These are phyloP conservation scores for Parnassius glacialis DNA, from an alignment of 2,888 invertebrate species.

Conservation along the genomic window DNA sequence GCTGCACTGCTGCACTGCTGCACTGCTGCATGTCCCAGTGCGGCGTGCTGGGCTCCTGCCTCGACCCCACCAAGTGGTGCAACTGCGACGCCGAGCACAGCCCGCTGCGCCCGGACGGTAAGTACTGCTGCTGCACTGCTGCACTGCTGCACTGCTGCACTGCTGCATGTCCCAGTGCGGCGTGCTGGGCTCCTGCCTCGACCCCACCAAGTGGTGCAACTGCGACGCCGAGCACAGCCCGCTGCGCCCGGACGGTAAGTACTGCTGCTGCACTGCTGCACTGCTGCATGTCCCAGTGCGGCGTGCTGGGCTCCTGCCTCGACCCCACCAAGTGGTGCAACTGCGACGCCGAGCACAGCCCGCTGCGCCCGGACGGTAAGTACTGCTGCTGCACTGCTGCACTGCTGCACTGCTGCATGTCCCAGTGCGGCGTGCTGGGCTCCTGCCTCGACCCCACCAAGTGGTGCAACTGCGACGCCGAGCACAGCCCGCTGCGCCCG, in stretches of 20 bases:
- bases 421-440: slow-evolving; percentile 92
- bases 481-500: slow-evolving; percentile 44
- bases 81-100: slow-evolving; percentile 91
- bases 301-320: slow-evolving; percentile 90
- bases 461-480: slow-evolving; percentile 98
- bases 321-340: slow-evolving; percentile 96
- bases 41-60: slow-evolving; percentile 83
- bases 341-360: slow-evolving; percentile 87
- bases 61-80: slow-evolving; percentile 93
- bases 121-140: neutral
- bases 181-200: slow-evolving; percentile 89
- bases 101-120: slow-evolving; percentile 46
- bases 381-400: slow-evolving; percentile 44
- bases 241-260: slow-evolving; percentile 44
- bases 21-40: slow-evolving; percentile 97
- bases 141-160: no score
- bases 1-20: slow-evolving; percentile 39
- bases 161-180: slow-evolving; percentile 90
- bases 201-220: slow-evolving; percentile 95
- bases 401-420: slow-evolving; percentile 80
- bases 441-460: slow-evolving; percentile 89
- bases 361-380: slow-evolving; percentile 44
- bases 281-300: slow-evolving; percentile 87
- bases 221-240: slow-evolving; percentile 87
- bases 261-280: slow-evolving; percentile 19